Evolutionary conservation across 1,140 invertebrate genomes (phyloP).

Genomic region (Ceratina calcarata): DNA sequence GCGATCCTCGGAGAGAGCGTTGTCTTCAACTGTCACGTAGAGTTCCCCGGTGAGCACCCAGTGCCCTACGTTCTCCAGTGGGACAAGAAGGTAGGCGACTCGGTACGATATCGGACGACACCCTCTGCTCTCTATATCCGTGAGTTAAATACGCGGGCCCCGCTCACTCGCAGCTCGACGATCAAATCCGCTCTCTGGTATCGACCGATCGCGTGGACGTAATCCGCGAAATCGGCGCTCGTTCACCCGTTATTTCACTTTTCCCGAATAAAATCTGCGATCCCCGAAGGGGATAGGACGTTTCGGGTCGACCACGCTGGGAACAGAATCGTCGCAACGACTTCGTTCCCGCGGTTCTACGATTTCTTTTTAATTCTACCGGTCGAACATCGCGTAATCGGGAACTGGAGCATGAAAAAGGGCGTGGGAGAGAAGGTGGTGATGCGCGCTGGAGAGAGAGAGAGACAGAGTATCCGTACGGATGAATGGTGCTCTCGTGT

Average conservation of each 20-base stretch:
- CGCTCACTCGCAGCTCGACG: slow-evolving; percentile 55
- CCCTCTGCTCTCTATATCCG: slow-evolving; percentile 83
- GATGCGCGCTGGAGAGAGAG: not conserved
- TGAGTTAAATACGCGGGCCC: slow-evolving; percentile 79
- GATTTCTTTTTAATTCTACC: slow-evolving; percentile 45
- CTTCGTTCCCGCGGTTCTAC: slow-evolving; percentile 11
- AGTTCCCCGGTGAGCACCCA: slow-evolving; percentile 95
- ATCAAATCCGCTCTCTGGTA: slow-evolving; percentile 68
- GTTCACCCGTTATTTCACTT: too few relatives aligned
- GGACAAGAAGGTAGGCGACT: slow-evolving; percentile 98
- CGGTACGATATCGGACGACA: slow-evolving; percentile 91
- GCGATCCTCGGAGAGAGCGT: slow-evolving; percentile 97
- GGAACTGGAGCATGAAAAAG: slow-evolving; percentile 45
- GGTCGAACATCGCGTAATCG: slow-evolving; percentile 57
- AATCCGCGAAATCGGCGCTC: not conserved
- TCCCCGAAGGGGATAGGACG: not conserved
- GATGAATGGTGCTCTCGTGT: slow-evolving; percentile 43
- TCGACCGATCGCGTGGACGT: slow-evolving; percentile 50
- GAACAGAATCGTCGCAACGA: slow-evolving; percentile 35
- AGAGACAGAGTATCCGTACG: slow-evolving; percentile 17
- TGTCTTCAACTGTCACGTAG: slow-evolving; percentile 97
- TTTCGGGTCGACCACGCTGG: not conserved
- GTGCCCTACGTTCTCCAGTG: slow-evolving; percentile 98
- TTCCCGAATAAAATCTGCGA: too few relatives aligned
- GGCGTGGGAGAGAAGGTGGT: not conserved